Base-by-base conservation (phyloP, 2,888 invertebrate species). In the Alcis repandata region DNA sequence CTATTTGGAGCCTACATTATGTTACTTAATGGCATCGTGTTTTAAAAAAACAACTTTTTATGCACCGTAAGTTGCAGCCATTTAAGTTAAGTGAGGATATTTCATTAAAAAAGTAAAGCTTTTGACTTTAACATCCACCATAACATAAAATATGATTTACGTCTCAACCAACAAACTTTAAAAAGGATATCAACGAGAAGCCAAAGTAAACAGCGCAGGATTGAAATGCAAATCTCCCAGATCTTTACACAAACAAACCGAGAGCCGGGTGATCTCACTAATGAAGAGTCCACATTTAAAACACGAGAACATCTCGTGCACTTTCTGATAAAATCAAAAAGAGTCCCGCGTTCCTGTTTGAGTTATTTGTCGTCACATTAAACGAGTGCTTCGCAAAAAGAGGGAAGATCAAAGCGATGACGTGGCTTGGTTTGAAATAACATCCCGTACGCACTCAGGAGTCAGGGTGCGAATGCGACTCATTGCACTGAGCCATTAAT, bases 331-430 rank as follows among this genome's bases (percentile, higher is more conserved):
- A 89, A 89, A 90, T 86, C 83, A 91, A 89, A 91, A 91, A 88
- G 84, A 86, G 77, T 80, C 76, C 75, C 75, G 82, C 86, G 80
- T 85, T 86, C 73, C 86, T 85, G 87, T 86, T 89, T 89, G 89
- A 91, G 88, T 90, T 92, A 91, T 92, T 91, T 92, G 92, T 92
- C 92, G 88, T 91, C 91, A 83, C 91, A 91, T 91, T 89, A 92
- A 90, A 88, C 88, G 81, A 90, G 88, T 86, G 85, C 85, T 85
- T 75, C 72, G 85, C 91, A 91, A 92, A 92, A 92, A 90, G 91
- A 83, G 80, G 76, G 77, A 82, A 89, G 86, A 91, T 93, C 92
- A 93, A 93, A 93, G 85, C 76, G 81, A 79, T 91, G 90, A 90
- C 88, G 89, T 79, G 86, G 81, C 80, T 76, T 78, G 75, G 80